Evolutionary conservation across 2,888 invertebrate genomes (phyloP).

Genomic region (Hypolimnas misippus): DNA sequence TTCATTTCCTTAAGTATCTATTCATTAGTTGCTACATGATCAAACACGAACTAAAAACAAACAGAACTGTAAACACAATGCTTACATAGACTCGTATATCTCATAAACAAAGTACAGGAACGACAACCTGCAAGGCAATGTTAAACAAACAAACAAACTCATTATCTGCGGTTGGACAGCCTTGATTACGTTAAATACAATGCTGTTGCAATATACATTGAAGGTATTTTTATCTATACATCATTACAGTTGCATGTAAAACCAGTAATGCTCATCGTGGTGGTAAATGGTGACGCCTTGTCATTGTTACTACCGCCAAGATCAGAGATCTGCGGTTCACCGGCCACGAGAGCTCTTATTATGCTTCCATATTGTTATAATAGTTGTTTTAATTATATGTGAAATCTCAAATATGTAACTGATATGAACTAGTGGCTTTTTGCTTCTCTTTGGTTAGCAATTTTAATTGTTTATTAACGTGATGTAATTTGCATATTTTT

Average conservation of each 20-base stretch:
- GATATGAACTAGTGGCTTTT: background rate
- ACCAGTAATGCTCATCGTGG: background rate
- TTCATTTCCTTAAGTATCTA: background rate
- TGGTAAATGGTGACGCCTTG: background rate
- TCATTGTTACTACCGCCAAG: slow-evolving; percentile 4
- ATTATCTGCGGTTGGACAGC: slow-evolving; percentile 37
- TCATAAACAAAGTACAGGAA: slow-evolving; percentile 18
- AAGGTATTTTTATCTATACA: background rate
- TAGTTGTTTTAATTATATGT: background rate
- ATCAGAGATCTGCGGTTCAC: slow-evolving; percentile 17
- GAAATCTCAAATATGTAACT: background rate
- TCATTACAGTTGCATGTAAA: background rate
- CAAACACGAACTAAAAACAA: background rate
- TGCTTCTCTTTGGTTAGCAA: too few species aligned
- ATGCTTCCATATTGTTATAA: slow-evolving; percentile 1
- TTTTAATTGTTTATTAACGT: too few species aligned
- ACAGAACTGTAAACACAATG: background rate
- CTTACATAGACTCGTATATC: background rate
- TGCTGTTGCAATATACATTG: slow-evolving; percentile 13
- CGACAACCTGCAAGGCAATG: slow-evolving; percentile 30
- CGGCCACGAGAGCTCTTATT: slow-evolving; percentile 3
- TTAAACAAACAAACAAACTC: slow-evolving; percentile 43
- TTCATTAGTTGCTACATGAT: background rate
- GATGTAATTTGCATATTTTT: too few species aligned
- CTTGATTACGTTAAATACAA: slow-evolving; percentile 38